Percentiles rank a stretch among this genome's conserved stretches.
Conservation (phyloP, 2,113 vertebrate species). For the Embiotoca jacksoni region DNA sequence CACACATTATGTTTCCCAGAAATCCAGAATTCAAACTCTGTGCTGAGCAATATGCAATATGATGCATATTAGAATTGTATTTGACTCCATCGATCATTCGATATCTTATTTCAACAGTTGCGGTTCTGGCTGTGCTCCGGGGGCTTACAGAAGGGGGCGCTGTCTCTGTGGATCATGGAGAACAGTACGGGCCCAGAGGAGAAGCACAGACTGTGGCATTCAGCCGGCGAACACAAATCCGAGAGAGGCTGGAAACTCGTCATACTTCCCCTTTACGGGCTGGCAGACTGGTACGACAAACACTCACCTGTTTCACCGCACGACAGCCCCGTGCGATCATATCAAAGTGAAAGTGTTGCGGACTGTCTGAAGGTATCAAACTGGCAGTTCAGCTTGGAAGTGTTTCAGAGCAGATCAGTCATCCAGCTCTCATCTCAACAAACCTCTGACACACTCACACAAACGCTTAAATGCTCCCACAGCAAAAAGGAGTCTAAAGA, state of each 20-base stretch:
- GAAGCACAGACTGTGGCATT: constrained; percentile 87
- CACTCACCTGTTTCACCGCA: neutral
- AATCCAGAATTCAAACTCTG: neutral
- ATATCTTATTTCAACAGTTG: constrained; percentile 81
- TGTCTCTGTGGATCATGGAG: constrained; percentile 90
- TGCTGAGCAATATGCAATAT: neutral
- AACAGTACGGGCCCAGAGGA: constrained; percentile 92
- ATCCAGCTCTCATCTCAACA: constrained; percentile 2
- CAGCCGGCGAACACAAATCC: constrained; percentile 78
- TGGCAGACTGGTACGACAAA: constrained; percentile 90
- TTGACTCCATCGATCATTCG: neutral
- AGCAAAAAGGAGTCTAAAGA: constrained; percentile 20
- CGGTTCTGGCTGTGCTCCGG: constrained; percentile 90
- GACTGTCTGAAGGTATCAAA: constrained; percentile 18
- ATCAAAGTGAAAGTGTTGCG: constrained; percentile 15
- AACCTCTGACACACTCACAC: constrained; percentile 13
- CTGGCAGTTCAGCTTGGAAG: constrained; percentile 16
- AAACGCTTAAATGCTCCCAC: constrained; percentile 11
- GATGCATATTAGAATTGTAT: neutral
- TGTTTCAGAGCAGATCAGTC: constrained; percentile 29
- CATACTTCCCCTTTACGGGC: constrained; percentile 87
- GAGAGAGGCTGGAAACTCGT: constrained; percentile 89
- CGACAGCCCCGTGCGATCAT: constrained; percentile 2
- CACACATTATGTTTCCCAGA: neutral
- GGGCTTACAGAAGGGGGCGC: constrained; percentile 85